A percentile compares a stretch with the other conserved stretches of the same genome.
Conservation (phyloP, 2,113 vertebrate species). For the Myrmecophaga tridactyla region DNA sequence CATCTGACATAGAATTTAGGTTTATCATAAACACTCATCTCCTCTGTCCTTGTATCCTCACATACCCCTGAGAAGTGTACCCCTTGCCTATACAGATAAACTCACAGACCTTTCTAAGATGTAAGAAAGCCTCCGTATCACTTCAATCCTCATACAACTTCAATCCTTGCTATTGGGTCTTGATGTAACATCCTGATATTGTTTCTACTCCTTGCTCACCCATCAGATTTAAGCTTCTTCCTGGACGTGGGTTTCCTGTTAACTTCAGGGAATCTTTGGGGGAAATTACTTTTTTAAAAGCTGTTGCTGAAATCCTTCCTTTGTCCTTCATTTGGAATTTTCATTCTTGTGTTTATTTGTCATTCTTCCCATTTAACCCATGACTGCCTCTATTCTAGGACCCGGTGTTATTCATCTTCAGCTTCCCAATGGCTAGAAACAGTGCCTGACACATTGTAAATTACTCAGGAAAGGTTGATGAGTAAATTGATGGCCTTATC, state of each 20-base stretch:
- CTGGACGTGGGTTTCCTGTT: conserved; percentile 61
- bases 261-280: conserved; percentile 38
- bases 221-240: conserved; percentile 4
- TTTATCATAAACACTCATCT: not conserved
- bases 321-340: not conserved
- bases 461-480: not conserved
- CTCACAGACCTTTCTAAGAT: not conserved
- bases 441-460: not conserved
- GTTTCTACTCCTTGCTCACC: conserved; percentile 12
- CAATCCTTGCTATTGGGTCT: not conserved
- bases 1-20: not conserved
- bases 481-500: not conserved
- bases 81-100: not conserved
- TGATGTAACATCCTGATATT: conserved; percentile 52
- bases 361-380: not conserved
- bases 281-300: not conserved
- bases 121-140: not conserved
- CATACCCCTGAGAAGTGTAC: too few relatives aligned
- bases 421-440: not conserved
- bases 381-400: not conserved
- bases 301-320: conserved; percentile 1
- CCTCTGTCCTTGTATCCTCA: not conserved
- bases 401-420: not conserved
- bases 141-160: not conserved
- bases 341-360: not conserved